A percentile compares a stretch with the other conserved stretches of the same genome.
Conservation (phyloP, 2,113 vertebrate genomes). For the Typhlomys cinereus region DNA sequence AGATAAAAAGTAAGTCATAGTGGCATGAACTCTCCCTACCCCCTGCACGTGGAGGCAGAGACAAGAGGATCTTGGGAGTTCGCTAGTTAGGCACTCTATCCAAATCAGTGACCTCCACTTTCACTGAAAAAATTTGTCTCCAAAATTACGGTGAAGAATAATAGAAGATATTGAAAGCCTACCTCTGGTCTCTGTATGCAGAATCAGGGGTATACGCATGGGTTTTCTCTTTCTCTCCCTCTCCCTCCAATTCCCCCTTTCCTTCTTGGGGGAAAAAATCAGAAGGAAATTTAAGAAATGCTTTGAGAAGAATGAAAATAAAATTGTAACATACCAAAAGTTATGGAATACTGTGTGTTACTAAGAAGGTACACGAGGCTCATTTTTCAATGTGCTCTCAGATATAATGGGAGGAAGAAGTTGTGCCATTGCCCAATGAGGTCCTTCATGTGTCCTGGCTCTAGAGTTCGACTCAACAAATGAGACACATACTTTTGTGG, state of each 20-base stretch:
- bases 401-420: background rate
- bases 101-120: background rate
- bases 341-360: background rate
- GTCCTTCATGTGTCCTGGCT: background rate
- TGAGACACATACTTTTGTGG: background rate
- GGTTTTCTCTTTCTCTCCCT: no score
- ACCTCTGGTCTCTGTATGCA: background rate
- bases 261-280: background rate
- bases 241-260: no score
- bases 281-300: background rate
- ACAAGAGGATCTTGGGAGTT: background rate
- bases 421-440: background rate
- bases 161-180: background rate
- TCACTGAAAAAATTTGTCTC: background rate
- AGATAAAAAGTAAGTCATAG: background rate
- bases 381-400: background rate
- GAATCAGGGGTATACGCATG: no score
- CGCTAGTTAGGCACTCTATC: background rate
- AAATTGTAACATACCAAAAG: background rate
- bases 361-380: background rate
- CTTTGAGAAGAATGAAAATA: background rate
- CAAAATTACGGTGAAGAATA: background rate
- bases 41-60: background rate
- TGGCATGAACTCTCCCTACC: no score
- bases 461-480: background rate